Conservation (phyloP, 92 coral and sea anemone species). For the Zoanthus sociatus region DNA sequence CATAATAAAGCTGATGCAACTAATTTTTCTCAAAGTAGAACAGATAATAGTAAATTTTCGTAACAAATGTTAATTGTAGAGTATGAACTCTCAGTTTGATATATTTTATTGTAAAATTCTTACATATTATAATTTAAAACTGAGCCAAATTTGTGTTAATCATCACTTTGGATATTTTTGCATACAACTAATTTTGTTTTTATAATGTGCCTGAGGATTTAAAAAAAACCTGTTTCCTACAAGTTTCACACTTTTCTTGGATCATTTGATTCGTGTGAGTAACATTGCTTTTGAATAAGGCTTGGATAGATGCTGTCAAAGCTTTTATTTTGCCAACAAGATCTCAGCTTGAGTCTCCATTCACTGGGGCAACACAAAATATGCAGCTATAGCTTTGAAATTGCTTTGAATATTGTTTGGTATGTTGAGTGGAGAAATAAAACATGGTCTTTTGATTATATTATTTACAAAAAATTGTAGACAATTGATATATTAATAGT, state of each 20-base stretch:
- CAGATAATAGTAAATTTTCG: no score
- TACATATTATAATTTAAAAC: background rate
- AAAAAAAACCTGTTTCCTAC: background rate
- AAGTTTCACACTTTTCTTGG: background rate
- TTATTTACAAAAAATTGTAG: background rate
- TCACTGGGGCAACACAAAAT: slow-evolving; percentile 15
- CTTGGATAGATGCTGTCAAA: background rate
- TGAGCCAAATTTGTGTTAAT: slow-evolving; percentile 20
- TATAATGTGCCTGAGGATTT: background rate
- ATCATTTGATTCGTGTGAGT: background rate
- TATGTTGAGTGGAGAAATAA: background rate
- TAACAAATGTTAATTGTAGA: no score
- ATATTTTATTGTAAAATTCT: background rate
- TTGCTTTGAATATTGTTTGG: background rate
- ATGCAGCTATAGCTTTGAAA: background rate
- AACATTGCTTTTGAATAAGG: background rate
- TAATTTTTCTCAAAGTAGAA: no score
- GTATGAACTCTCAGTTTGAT: background rate
- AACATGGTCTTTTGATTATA: background rate
- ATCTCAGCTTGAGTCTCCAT: slow-evolving; percentile 6
- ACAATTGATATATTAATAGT: background rate
- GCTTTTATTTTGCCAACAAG: background rate
- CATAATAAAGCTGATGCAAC: background rate
- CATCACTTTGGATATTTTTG: slow-evolving; percentile 44
- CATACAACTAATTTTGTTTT: slow-evolving; percentile 24